Evolutionary conservation across 2,797 vertebrate species (phyloP).

Genomic region (Remorina albescens): DNA sequence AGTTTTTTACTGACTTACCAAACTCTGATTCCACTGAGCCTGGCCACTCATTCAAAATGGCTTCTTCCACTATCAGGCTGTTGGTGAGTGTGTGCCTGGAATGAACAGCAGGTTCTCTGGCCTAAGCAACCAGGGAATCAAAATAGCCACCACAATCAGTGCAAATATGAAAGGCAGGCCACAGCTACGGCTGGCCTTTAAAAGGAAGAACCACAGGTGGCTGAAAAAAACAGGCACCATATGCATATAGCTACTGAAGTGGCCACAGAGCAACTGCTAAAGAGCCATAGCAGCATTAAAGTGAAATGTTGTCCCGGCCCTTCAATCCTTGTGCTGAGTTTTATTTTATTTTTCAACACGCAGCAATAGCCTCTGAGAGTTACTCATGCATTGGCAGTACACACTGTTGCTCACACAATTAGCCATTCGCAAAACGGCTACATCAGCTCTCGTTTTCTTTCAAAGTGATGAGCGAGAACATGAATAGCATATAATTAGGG

Average conservation of each 20-base stretch:
- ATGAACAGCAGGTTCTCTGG: slow-evolving; percentile 68
- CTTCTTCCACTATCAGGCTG: slow-evolving; percentile 66
- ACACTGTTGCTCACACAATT: slow-evolving; percentile 78
- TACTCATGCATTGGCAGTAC: slow-evolving; percentile 75
- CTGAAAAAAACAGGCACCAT: slow-evolving; percentile 74
- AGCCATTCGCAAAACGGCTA: slow-evolving; percentile 78
- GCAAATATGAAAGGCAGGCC: slow-evolving; percentile 79
- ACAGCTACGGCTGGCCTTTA: slow-evolving; percentile 73
- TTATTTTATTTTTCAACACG: slow-evolving; percentile 51
- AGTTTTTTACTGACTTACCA: slow-evolving; percentile 58
- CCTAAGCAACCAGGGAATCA: slow-evolving; percentile 74
- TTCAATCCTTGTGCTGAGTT: slow-evolving; percentile 61
- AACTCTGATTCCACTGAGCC: slow-evolving; percentile 65
- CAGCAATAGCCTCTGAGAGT: slow-evolving; percentile 69
- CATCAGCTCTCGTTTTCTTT: slow-evolving; percentile 82
- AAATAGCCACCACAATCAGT: slow-evolving; percentile 84
- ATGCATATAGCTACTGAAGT: slow-evolving; percentile 77
- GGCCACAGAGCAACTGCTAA: slow-evolving; percentile 68
- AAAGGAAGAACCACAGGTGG: slow-evolving; percentile 67
- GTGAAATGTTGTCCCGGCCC: slow-evolving; percentile 61
- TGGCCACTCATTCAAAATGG: slow-evolving; percentile 78
- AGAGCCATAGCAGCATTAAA: slow-evolving; percentile 46
- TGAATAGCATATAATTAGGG: slow-evolving; percentile 81
- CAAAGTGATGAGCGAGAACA: slow-evolving; percentile 78
- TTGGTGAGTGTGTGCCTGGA: slow-evolving; percentile 66